Base-by-base conservation (phyloP, 2,797 vertebrate species). In the Prionace glauca region DNA sequence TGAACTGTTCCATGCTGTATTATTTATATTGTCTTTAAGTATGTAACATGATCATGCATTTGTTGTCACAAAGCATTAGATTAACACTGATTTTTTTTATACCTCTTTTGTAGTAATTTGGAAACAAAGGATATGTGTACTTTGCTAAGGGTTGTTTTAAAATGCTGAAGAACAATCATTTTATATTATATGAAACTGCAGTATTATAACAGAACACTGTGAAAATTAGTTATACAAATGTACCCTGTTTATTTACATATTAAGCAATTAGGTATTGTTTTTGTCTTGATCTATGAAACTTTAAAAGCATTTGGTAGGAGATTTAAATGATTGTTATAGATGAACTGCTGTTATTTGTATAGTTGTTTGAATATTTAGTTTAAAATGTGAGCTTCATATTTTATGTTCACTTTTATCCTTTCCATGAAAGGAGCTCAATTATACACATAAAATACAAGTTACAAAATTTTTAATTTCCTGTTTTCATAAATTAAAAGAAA, bases 401-500 rank as follows among this genome's bases (percentile, higher is more conserved):
- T 77, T 74, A 72, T 77, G 45, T 95, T 56, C 93, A n/a, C 71
- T 74, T 14, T 56, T 71, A 95, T 97, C 97, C 97, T 97, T 97
- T 97, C 97, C 88, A 96, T 97, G 97, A 97, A 97, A 97, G 96
- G 96, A 97, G 96, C 96, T 96, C 95, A 96, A 96, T 96, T 95
- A 62, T 90, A n/a, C 18, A 90, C 36, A 67, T 95, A 95, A 96
- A 96, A 96, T 96, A 96, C 96, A 95, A 92, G 65, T 56, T 50
- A 56, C 45, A 77, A 94, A 90, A 72, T 60, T 77, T 50, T 18
- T 60, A 95, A 77, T 77, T 56, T 56, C 29, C 26, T 95, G 41
- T n/a, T 92, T 92, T 90, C 1, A 7, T 32, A 45, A 45, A 94
- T 94, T 71, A 24, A 71, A n/a, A n/a, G 3, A 45, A 94, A 94